phyloP scores from a whole-genome alignment of 2,797 vertebrate species.

The Sandelia bainsii region DNA sequence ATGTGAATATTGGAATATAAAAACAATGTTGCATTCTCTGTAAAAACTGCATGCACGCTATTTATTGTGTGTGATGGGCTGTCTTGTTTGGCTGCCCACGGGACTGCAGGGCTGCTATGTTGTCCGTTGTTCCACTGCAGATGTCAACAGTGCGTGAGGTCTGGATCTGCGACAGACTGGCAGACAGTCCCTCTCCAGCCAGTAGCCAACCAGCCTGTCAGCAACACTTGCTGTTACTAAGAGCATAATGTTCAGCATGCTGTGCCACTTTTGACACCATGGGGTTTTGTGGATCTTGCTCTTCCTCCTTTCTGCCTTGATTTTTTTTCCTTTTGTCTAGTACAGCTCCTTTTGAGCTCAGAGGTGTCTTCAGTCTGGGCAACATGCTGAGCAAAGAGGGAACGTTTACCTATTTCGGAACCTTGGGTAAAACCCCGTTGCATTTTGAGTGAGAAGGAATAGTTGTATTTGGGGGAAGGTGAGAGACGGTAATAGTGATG shows the following conservation, averaged over 20 bases:
- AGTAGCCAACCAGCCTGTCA: conserved; percentile 82
- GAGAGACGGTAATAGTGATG: conserved; percentile 48
- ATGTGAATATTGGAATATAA: conserved; percentile 66
- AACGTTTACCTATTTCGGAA: conserved; percentile 63
- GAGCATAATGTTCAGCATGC: conserved; percentile 81
- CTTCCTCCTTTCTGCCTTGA: conserved; percentile 55
- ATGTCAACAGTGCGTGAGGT: conserved; percentile 75
- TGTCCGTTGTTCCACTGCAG: conserved; percentile 75
- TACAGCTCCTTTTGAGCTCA: conserved; percentile 60
- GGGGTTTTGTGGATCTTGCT: conserved; percentile 65
- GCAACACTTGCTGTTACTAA: conserved; percentile 81
- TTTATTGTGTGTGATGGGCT: conserved; percentile 72
- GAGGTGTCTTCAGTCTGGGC: conserved; percentile 68
- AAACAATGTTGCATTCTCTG: conserved; percentile 80
- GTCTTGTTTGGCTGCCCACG: conserved; percentile 61
- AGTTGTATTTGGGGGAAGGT: conserved; percentile 47
- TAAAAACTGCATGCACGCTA: conserved; percentile 85
- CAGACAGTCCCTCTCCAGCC: conserved; percentile 80
- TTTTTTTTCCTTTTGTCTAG: conserved; percentile 60
- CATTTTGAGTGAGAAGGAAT: conserved; percentile 64
- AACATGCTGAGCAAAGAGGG: conserved; percentile 77
- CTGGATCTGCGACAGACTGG: conserved; percentile 81
- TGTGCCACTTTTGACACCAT: conserved; percentile 73
- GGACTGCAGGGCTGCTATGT: conserved; percentile 73
- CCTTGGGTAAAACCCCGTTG: conserved; percentile 57